These are phyloP conservation scores for Buphagus erythrorhynchus DNA, from an alignment of 2,797 vertebrate species.

Conservation along the genomic window DNA sequence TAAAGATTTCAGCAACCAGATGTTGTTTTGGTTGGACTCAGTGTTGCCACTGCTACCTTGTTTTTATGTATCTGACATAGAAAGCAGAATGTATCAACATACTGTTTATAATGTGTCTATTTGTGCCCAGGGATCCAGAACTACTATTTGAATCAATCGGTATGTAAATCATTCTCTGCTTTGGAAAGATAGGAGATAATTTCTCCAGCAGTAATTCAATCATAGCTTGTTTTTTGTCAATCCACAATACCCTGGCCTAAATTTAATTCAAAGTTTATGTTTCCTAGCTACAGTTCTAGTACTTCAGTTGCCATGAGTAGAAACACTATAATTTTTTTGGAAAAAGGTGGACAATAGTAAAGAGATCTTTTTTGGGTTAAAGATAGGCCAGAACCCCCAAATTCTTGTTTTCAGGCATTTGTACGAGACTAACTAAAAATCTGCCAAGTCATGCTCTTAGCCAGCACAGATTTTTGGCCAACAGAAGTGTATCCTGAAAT, in stretches of 20 bases:
- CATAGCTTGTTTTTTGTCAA: conserved; percentile 22
- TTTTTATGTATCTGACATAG: not conserved
- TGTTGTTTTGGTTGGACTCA: not conserved
- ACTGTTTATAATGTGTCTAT: not conserved
- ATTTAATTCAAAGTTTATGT: conserved; percentile 52
- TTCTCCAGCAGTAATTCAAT: conserved; percentile 42
- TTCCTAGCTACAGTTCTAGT: conserved; percentile 49
- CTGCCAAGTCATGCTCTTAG: not conserved
- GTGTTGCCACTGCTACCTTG: not conserved
- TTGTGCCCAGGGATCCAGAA: not conserved
- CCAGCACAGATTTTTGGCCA: not conserved
- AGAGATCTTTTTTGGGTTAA: not conserved
- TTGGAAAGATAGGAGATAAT: conserved; percentile 28
- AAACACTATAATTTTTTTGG: not conserved
- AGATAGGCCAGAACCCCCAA: not conserved
- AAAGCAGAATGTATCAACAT: not conserved
- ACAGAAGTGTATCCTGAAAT: not conserved
- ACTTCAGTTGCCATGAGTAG: not conserved
- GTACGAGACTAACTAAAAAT: not conserved
- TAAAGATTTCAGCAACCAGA: not conserved
- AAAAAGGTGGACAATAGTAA: not conserved
- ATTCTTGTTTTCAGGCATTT: not conserved
- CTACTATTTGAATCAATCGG: not conserved
- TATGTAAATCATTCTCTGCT: conserved; percentile 47
- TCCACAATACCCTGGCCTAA: conserved; percentile 37